These are phyloP conservation scores for Trematomus bernacchii DNA, from an alignment of 2,797 vertebrate species.

Conservation along the genomic window DNA sequence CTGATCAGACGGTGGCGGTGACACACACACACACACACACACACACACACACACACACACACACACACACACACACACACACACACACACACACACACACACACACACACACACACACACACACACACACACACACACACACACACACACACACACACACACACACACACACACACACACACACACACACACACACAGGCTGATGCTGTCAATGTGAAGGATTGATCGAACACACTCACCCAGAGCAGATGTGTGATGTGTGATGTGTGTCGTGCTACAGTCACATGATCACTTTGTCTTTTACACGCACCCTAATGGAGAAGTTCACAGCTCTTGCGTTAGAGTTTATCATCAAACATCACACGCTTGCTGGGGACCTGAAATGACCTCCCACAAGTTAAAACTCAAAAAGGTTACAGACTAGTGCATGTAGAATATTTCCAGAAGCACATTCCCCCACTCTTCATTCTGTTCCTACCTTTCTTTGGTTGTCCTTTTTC, in stretches of 20 bases:
- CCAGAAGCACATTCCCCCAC: neutral
- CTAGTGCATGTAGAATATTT: neutral
- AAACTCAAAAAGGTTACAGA: neutral
- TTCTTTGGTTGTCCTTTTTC: neutral
- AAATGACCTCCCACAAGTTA: neutral
- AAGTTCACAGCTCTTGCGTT: neutral
- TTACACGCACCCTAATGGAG: conserved; percentile 25
- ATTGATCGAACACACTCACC: conserved; percentile 19
- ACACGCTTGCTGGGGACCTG: neutral
- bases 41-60: neutral
- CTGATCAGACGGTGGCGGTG: conserved; percentile 51
- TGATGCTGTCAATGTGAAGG: conserved; percentile 15
- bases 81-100: too few species aligned
- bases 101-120: conserved; percentile 17
- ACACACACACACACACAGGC: neutral
- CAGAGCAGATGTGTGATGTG: conserved; percentile 37
- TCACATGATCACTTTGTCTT: conserved; percentile 22
- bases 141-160: conserved; percentile 22
- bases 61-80: conserved; percentile 14
- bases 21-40: conserved; percentile 19
- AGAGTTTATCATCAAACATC: conserved; percentile 1
- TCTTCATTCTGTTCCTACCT: neutral
- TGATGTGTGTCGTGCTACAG: conserved; percentile 23
- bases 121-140: conserved; percentile 24
- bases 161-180: conserved; percentile 24